A percentile compares a stretch with the other conserved stretches of the same genome.
Evolutionary conservation across 2,797 vertebrate genomes (phyloP).

Genomic region (Chaunax sp.): DNA sequence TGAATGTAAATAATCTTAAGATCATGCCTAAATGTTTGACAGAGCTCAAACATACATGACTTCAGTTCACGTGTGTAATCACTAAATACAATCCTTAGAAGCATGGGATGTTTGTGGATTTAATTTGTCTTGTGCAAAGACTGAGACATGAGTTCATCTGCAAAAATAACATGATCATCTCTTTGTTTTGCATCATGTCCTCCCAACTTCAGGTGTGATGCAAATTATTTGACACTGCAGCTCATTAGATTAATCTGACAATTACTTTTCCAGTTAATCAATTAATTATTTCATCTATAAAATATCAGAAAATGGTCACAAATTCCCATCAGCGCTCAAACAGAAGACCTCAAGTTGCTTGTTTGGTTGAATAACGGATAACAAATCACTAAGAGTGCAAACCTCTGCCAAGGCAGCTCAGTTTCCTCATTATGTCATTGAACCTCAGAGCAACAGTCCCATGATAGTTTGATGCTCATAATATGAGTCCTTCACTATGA

Average conservation of each 20-base stretch:
- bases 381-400: no score
- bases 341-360: no score
- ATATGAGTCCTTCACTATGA: no score
- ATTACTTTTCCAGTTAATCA: no score
- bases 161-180: slow-evolving; percentile 14
- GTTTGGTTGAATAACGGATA: no score
- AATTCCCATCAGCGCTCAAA: no score
- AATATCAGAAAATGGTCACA: no score
- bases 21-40: background rate
- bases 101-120: slow-evolving; percentile 4
- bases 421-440: no score
- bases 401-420: no score
- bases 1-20: background rate
- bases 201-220: slow-evolving; percentile 7
- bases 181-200: slow-evolving; percentile 14
- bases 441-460: no score
- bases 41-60: slow-evolving; percentile 8
- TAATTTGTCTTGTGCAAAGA: slow-evolving; percentile 13
- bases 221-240: background rate
- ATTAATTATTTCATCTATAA: no score
- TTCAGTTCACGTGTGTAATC: slow-evolving; percentile 19
- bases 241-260: slow-evolving; percentile 1
- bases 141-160: slow-evolving; percentile 4
- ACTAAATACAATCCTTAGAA: slow-evolving; percentile 10
- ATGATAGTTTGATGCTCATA: no score